phyloP scores from a whole-genome alignment of 1,140 invertebrate genomes.

The Ctenoplectra terminalis region DNA sequence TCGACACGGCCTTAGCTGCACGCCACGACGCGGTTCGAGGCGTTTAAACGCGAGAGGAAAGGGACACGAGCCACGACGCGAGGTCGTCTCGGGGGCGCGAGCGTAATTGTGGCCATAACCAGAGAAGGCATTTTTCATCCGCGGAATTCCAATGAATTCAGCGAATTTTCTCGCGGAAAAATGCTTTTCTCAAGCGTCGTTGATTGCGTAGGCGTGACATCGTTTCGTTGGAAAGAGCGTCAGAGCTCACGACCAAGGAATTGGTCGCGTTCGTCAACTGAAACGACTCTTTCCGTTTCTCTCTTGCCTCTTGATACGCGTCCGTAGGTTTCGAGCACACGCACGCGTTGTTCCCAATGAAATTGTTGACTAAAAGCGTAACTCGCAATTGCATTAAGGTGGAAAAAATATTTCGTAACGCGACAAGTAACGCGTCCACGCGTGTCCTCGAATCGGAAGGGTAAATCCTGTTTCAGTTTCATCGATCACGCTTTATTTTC shows the following conservation, averaged over 20 bases:
- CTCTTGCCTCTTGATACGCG: neutral
- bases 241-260: neutral
- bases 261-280: neutral
- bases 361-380: neutral
- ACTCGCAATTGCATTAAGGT: neutral
- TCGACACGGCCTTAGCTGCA: constrained; percentile 67
- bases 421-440: neutral
- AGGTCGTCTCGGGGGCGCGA: constrained; percentile 58
- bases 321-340: too few species aligned
- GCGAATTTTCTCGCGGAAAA: constrained; percentile 20
- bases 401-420: constrained; percentile 11
- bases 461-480: constrained; percentile 48
- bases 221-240: neutral
- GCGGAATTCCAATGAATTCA: neutral
- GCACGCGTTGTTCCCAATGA: neutral
- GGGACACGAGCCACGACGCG: constrained; percentile 23
- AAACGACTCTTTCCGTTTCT: neutral
- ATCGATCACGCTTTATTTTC: constrained; percentile 60
- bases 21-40: constrained; percentile 16
- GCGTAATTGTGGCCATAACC: constrained; percentile 49
- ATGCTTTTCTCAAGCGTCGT: too few species aligned
- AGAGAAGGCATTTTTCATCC: neutral
- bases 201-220: neutral
- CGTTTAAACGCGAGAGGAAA: constrained; percentile 29
- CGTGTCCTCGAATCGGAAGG: constrained; percentile 4